A percentile compares a stretch with the other conserved stretches of the same genome.
These are phyloP conservation scores for Petrosia ficiformis DNA, from an alignment of 37 sponge, comb jelly and placozoan genomes.

Conservation along the genomic window DNA sequence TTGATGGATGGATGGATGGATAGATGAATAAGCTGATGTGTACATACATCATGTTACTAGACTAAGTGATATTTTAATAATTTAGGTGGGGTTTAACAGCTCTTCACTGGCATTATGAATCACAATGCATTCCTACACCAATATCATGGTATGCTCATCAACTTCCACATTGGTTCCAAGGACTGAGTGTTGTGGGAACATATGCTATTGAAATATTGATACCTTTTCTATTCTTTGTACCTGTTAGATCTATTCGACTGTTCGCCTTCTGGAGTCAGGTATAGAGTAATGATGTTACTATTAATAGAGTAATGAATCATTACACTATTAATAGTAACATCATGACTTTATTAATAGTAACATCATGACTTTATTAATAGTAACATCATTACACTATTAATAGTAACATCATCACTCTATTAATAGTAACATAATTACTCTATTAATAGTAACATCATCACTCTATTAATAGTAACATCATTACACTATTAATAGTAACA, in stretches of 20 bases:
- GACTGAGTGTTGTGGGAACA: slow-evolving; percentile 77
- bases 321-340: no score
- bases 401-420: no score
- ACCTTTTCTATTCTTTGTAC: slow-evolving; percentile 88
- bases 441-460: no score
- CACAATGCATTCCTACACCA: slow-evolving; percentile 96
- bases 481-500: no score
- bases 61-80: neutral
- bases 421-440: no score
- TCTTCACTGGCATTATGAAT: slow-evolving; percentile 83
- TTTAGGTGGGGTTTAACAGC: slow-evolving; percentile 75
- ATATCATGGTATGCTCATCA: slow-evolving; percentile 93
- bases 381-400: no score
- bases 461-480: no score
- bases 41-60: neutral
- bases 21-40: no score
- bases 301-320: no score
- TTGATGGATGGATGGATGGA: no score
- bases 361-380: no score
- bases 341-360: no score
- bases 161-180: slow-evolving; percentile 85
- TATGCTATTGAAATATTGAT: slow-evolving; percentile 83
- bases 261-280: slow-evolving; percentile 71
- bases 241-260: slow-evolving; percentile 62
- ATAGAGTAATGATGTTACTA: neutral